phyloP scores from a whole-genome alignment of 2,888 invertebrate species.

The Actias luna region DNA sequence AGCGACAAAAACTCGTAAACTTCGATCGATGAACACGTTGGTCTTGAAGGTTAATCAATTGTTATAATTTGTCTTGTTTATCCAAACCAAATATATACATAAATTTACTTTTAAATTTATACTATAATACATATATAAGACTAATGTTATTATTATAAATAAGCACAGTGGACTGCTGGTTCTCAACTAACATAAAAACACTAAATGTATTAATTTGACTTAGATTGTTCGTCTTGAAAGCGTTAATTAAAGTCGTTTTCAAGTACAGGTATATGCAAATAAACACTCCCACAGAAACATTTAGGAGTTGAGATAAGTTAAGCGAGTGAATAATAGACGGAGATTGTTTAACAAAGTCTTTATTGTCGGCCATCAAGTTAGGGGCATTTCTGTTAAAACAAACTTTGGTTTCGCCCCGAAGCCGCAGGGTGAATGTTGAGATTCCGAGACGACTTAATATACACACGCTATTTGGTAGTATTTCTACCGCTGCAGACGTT shows the following conservation, averaged over 20 bases:
- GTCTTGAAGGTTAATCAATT: too few relatives aligned
- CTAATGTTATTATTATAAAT: too few relatives aligned
- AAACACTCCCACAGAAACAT: slow-evolving; percentile 36
- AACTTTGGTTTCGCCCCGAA: slow-evolving; percentile 33
- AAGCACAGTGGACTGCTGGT: background rate
- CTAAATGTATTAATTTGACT: slow-evolving; percentile 37
- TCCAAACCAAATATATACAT: too few relatives aligned
- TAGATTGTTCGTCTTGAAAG: slow-evolving; percentile 39
- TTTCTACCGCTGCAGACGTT: slow-evolving; percentile 6
- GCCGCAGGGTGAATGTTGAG: slow-evolving; percentile 6
- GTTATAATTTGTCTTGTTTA: too few relatives aligned
- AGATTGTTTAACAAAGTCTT: slow-evolving; percentile 53
- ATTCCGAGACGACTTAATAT: slow-evolving; percentile 15
- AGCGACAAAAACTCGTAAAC: too few relatives aligned
- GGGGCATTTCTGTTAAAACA: slow-evolving; percentile 38
- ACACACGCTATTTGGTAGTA: slow-evolving; percentile 12
- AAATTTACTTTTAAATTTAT: too few relatives aligned
- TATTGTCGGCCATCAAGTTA: slow-evolving; percentile 43
- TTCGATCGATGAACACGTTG: too few relatives aligned
- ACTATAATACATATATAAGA: too few relatives aligned
- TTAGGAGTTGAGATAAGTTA: slow-evolving; percentile 42
- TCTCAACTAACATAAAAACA: slow-evolving; percentile 26
- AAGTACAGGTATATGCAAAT: slow-evolving; percentile 42
- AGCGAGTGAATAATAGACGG: slow-evolving; percentile 48
- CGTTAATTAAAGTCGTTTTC: slow-evolving; percentile 34